These are phyloP conservation scores for Rotaria sp. DNA, from an alignment of 2,888 invertebrate genomes.

Conservation along the genomic window DNA sequence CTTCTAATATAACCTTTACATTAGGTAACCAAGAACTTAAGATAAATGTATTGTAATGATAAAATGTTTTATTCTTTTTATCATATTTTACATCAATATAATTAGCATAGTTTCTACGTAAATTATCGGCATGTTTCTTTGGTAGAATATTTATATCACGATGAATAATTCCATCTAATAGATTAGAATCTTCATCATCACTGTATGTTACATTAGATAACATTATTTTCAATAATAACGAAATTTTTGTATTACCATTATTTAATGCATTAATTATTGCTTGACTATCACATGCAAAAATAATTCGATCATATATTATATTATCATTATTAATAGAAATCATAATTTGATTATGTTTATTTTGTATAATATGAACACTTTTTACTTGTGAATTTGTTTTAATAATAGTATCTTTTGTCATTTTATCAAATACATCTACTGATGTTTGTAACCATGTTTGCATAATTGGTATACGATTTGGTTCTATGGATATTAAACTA, in stretches of 20 bases:
- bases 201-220: not conserved
- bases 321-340: not conserved
- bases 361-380: not conserved
- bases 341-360: not conserved
- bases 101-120: not conserved
- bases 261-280: not conserved
- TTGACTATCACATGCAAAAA: not conserved
- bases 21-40: not conserved
- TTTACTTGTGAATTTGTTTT: not conserved
- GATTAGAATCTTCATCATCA: not conserved
- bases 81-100: slow-evolving; percentile 2
- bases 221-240: not conserved
- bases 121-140: not conserved
- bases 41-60: not conserved
- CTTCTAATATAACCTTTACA: not conserved
- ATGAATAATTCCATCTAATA: not conserved
- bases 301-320: not conserved
- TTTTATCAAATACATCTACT: not conserved
- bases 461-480: not conserved
- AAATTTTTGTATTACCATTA: not conserved
- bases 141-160: not conserved
- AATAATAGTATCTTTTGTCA: not conserved
- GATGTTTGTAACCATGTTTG: not conserved
- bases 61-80: not conserved
- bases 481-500: not conserved